These are phyloP conservation scores for Orycteropus afer DNA, from an alignment of 2,113 vertebrate species.

Conservation along the genomic window DNA sequence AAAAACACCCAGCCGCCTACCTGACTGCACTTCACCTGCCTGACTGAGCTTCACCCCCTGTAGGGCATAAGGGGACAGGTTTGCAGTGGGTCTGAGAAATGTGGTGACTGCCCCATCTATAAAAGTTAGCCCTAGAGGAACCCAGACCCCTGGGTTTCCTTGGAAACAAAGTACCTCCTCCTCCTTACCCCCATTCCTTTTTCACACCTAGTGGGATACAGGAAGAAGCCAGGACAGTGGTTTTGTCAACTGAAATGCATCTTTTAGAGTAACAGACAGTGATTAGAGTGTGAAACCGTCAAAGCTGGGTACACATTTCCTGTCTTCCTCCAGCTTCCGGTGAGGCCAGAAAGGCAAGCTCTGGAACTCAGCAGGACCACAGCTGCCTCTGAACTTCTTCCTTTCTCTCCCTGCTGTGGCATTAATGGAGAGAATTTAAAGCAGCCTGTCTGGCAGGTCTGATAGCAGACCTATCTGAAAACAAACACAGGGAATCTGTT, in stretches of 20 bases:
- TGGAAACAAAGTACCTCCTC: conserved; percentile 77
- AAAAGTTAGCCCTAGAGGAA: neutral
- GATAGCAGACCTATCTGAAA: neutral
- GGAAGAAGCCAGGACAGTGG: conserved; percentile 60
- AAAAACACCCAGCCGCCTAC: neutral
- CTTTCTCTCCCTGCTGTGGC: conserved; percentile 52
- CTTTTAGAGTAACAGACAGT: neutral
- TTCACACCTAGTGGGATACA: conserved; percentile 41
- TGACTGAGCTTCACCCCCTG: neutral
- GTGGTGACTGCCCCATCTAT: neutral
- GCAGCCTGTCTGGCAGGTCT: conserved; percentile 7
- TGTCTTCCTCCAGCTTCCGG: conserved; percentile 52
- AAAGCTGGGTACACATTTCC: conserved; percentile 45
- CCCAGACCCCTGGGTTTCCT: conserved; percentile 50
- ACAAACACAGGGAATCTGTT: conserved; percentile 32
- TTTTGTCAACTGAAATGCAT: conserved; percentile 56
- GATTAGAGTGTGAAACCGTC: neutral
- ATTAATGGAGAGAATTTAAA: conserved; percentile 33
- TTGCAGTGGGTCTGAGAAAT: neutral
- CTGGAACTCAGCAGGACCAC: neutral
- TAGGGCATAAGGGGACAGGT: neutral
- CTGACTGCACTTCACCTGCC: neutral
- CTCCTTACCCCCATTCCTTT: conserved; percentile 46
- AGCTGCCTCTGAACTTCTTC: conserved; percentile 47
- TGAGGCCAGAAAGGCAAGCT: neutral